A percentile compares a stretch with the other conserved stretches of the same genome.
These are phyloP conservation scores for Atopsyche davidsoni DNA, from an alignment of 1,140 invertebrate species.

Conservation along the genomic window DNA sequence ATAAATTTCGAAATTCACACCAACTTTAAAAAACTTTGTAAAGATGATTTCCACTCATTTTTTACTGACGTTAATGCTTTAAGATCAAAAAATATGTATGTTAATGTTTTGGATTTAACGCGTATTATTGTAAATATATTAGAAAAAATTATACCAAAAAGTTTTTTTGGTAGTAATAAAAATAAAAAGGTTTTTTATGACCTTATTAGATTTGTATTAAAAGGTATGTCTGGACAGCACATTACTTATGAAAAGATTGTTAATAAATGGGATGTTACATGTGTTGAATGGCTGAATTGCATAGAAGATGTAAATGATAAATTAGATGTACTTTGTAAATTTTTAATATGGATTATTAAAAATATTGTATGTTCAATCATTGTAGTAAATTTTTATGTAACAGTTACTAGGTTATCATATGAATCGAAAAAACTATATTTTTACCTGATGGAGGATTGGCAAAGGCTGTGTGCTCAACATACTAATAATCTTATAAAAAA, in stretches of 20 bases:
- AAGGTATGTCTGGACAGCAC: slow-evolving; percentile 41
- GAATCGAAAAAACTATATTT: slow-evolving; percentile 45
- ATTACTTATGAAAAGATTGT: slow-evolving; percentile 32
- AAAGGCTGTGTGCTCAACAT: slow-evolving; percentile 41
- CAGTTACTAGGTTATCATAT: slow-evolving; percentile 40
- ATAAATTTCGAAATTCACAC: slow-evolving; percentile 3
- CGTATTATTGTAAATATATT: slow-evolving; percentile 25
- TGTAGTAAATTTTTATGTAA: slow-evolving; percentile 43
- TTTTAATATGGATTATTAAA: slow-evolving; percentile 38
- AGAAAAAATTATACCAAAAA: slow-evolving; percentile 34
- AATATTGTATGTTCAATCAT: slow-evolving; percentile 40
- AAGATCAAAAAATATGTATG: not conserved
- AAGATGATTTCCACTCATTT: slow-evolving; percentile 21
- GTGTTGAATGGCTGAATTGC: slow-evolving; percentile 18
- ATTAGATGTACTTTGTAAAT: slow-evolving; percentile 31
- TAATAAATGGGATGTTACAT: slow-evolving; percentile 36
- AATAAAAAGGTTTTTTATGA: slow-evolving; percentile 41
- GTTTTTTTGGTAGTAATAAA: slow-evolving; percentile 36
- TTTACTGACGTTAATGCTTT: slow-evolving; percentile 10
- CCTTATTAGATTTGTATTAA: slow-evolving; percentile 34
- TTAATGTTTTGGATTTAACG: slow-evolving; percentile 10
- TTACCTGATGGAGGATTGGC: slow-evolving; percentile 44
- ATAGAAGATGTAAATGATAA: slow-evolving; percentile 15
- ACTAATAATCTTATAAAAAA: slow-evolving; percentile 34
- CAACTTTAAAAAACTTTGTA: slow-evolving; percentile 13